phyloP scores from a whole-genome alignment of 2,888 invertebrate species.

The Alsophila aescularia region DNA sequence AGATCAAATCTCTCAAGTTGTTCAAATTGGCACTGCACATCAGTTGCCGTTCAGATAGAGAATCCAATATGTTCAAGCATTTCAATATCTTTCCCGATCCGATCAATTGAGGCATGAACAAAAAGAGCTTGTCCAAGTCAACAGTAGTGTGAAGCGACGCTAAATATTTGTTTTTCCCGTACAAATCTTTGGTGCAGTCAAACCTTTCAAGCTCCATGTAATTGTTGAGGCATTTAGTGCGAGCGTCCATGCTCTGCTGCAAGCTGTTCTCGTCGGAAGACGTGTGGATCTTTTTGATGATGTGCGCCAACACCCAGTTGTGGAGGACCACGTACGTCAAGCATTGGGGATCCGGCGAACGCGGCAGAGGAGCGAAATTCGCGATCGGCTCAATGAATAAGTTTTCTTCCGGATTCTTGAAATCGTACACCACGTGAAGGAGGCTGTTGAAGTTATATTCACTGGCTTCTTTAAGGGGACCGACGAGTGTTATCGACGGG shows the following conservation, averaged over 20 bases:
- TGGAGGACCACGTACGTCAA: slow-evolving; percentile 86
- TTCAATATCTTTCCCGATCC: slow-evolving; percentile 74
- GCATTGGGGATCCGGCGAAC: slow-evolving; percentile 79
- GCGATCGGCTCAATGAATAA: slow-evolving; percentile 75
- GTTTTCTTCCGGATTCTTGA: slow-evolving; percentile 75
- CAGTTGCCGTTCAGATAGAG: slow-evolving; percentile 84
- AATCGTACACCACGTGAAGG: slow-evolving; percentile 72
- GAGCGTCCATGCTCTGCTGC: slow-evolving; percentile 81
- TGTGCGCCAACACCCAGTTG: slow-evolving; percentile 88
- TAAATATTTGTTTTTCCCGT: slow-evolving; percentile 84
- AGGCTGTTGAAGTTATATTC: slow-evolving; percentile 70
- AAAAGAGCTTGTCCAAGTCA: slow-evolving; percentile 77
- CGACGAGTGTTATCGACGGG: slow-evolving; percentile 84
- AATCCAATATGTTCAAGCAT: slow-evolving; percentile 82
- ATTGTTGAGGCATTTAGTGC: slow-evolving; percentile 85
- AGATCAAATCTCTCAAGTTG: slow-evolving; percentile 83
- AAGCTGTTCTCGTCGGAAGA: slow-evolving; percentile 76
- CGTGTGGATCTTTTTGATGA: slow-evolving; percentile 87
- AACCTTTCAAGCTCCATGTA: slow-evolving; percentile 84
- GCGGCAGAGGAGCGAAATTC: slow-evolving; percentile 71
- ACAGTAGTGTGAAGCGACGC: slow-evolving; percentile 85
- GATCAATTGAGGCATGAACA: slow-evolving; percentile 75
- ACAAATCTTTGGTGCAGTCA: slow-evolving; percentile 78
- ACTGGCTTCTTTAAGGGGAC: slow-evolving; percentile 66
- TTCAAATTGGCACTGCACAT: slow-evolving; percentile 79